phyloP scores from a whole-genome alignment of 2,113 vertebrate species.

The Mesitornis unicolor region DNA sequence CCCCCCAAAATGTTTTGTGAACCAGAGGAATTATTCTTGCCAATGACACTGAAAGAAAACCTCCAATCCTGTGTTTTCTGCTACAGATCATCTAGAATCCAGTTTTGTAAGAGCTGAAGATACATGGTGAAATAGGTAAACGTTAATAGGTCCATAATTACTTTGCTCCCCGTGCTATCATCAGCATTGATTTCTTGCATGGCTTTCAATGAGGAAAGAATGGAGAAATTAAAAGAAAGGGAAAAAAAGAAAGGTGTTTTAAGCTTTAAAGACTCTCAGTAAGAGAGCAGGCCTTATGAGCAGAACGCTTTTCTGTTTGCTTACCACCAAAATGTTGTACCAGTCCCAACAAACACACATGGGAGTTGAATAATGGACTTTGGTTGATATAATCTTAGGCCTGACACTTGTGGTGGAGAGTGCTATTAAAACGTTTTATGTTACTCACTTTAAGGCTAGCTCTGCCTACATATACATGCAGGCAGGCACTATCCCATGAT shows the following conservation, averaged over 20 bases:
- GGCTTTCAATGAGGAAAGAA: not conserved
- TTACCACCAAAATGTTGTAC: not conserved
- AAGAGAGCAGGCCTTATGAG: not conserved
- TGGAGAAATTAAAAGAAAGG: not conserved
- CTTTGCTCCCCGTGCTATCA: not conserved
- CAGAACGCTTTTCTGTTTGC: not conserved
- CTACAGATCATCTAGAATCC: not conserved
- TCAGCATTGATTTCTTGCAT: not conserved
- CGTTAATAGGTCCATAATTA: not conserved
- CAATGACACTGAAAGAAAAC: not conserved
- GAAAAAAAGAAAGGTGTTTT: not conserved
- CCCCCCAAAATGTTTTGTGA: not conserved
- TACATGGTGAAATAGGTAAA: not conserved
- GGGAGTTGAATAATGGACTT: not conserved
- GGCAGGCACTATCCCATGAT: not conserved
- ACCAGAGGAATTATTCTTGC: not conserved
- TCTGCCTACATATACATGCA: not conserved
- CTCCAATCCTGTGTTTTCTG: not conserved
- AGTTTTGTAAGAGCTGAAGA: not conserved
- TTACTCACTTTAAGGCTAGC: not conserved
- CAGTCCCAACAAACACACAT: not conserved
- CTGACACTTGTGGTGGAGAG: not conserved
- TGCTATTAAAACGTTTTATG: not conserved
- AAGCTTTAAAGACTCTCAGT: not conserved
- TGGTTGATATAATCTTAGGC: not conserved